Conservation (phyloP, 2,113 vertebrate genomes). For the Centropus bengalensis region DNA sequence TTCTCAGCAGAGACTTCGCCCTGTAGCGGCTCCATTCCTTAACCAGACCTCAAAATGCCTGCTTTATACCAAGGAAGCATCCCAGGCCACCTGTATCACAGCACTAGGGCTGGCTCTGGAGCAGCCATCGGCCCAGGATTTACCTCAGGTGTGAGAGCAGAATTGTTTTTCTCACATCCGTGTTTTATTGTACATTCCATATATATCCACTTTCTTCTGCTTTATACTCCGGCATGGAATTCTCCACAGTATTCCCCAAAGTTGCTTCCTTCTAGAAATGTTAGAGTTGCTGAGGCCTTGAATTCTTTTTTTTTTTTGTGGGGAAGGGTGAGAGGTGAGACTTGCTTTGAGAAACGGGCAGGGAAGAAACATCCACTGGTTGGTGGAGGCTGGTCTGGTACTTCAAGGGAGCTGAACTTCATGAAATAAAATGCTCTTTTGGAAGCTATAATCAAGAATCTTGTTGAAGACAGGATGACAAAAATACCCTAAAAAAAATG, state of each 20-base stretch:
- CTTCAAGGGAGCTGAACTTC: not conserved
- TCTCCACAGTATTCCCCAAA: not conserved
- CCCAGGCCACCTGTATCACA: not conserved
- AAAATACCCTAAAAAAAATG: not conserved
- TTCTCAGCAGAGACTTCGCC: not conserved
- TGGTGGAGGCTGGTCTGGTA: not conserved
- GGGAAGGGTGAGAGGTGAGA: rapidly evolving
- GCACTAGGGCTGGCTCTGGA: not conserved
- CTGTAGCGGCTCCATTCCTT: not conserved
- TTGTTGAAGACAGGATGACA: not conserved
- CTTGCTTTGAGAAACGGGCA: not conserved
- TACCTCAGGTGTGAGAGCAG: not conserved
- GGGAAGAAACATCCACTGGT: not conserved
- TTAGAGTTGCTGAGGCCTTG: not conserved
- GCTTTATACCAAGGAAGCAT: not conserved
- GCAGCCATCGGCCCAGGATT: not conserved
- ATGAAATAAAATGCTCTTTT: not conserved
- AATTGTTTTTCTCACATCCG: not conserved
- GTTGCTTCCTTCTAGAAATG: not conserved
- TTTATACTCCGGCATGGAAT: not conserved
- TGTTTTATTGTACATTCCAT: not conserved
- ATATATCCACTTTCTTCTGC: not conserved
- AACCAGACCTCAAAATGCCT: not conserved
- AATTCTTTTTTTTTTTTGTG: no score
- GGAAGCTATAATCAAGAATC: not conserved